Evolutionary conservation across 2,888 invertebrate genomes (phyloP).

Genomic region (Operophtera brumata): DNA sequence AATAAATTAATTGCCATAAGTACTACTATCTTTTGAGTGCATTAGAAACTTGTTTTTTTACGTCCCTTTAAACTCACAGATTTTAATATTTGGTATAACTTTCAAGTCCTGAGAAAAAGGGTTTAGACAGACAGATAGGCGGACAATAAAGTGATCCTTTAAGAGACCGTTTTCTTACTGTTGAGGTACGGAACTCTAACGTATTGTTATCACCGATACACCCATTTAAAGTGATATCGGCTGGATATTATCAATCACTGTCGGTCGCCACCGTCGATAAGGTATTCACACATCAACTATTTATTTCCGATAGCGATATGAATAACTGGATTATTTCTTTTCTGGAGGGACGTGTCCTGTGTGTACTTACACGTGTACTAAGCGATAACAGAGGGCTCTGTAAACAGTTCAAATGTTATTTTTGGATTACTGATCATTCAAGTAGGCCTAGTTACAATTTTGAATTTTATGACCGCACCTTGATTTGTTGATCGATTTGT

Average conservation of each 20-base stretch:
- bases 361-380: slow-evolving; percentile 67
- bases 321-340: slow-evolving; percentile 68
- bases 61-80: no score
- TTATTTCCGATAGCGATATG: slow-evolving; percentile 59
- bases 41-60: no score
- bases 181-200: neutral
- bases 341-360: slow-evolving; percentile 44
- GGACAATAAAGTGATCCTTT: no score
- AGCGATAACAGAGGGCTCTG: slow-evolving; percentile 33
- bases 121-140: no score
- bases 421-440: slow-evolving; percentile 38
- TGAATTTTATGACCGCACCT: slow-evolving; percentile 26
- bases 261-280: slow-evolving; percentile 39
- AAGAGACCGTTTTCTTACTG: no score
- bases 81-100: no score
- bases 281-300: slow-evolving; percentile 31
- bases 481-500: slow-evolving; percentile 28
- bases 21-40: no score
- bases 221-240: neutral
- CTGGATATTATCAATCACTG: slow-evolving; percentile 55
- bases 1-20: no score
- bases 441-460: slow-evolving; percentile 32
- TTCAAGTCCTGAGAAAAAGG: no score
- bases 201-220: neutral
- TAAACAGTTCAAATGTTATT: slow-evolving; percentile 36